phyloP scores from a whole-genome alignment of 2,888 invertebrate genomes.

The Dione vanillae region DNA sequence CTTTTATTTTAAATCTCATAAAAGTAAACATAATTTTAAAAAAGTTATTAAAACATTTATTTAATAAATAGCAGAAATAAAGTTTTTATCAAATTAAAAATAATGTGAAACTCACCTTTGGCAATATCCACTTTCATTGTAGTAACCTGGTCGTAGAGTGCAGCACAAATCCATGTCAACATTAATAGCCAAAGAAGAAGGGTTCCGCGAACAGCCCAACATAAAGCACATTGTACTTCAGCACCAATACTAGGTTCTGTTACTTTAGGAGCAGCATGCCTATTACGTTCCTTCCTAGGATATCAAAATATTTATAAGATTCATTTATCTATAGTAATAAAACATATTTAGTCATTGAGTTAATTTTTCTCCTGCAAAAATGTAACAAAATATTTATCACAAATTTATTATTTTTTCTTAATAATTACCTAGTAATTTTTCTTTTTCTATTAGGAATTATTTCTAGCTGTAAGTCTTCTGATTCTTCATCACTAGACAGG shows the following conservation, averaged over 20 bases:
- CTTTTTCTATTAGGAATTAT: conserved; percentile 84
- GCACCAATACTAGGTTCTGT: conserved; percentile 65
- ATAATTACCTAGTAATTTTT: conserved; percentile 79
- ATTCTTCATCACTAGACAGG: conserved; percentile 85
- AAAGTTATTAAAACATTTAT: too few species aligned
- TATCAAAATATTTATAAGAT: background rate
- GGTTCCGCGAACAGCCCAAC: conserved; percentile 75
- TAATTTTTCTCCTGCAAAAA: background rate
- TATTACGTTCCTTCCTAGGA: conserved; percentile 69
- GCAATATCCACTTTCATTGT: conserved; percentile 67
- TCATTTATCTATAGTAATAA: background rate
- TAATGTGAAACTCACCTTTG: conserved; percentile 60
- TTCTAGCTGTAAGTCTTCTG: conserved; percentile 85
- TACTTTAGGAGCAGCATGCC: conserved; percentile 50
- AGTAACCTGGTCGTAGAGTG: conserved; percentile 76
- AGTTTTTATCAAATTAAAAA: too few species aligned
- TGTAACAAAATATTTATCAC: background rate
- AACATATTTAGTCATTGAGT: background rate
- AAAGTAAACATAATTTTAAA: too few species aligned
- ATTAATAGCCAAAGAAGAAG: conserved; percentile 76
- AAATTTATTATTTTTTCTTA: background rate
- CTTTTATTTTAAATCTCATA: too few species aligned
- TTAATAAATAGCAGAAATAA: too few species aligned
- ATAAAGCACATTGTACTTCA: conserved; percentile 72
- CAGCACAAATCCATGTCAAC: conserved; percentile 80